Evolutionary conservation across 2,888 invertebrate species (phyloP).

Genomic region (Eustalomyia histrio): DNA sequence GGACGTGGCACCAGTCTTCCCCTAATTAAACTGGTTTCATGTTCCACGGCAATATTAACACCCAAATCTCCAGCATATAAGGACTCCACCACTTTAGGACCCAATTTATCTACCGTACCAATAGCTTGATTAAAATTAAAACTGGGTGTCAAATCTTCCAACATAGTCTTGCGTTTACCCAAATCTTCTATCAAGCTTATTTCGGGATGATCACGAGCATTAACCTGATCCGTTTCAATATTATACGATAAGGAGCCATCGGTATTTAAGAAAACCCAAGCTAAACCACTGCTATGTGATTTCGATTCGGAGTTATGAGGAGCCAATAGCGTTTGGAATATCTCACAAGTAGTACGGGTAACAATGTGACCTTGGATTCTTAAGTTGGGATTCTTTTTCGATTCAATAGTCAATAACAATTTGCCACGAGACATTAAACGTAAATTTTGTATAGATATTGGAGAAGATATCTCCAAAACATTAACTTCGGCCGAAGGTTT

Average conservation of each 20-base stretch:
- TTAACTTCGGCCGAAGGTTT: slow-evolving; percentile 90
- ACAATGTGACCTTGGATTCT: slow-evolving; percentile 86
- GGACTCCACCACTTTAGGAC: slow-evolving; percentile 90
- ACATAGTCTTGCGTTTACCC: slow-evolving; percentile 85
- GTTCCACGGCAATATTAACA: slow-evolving; percentile 86
- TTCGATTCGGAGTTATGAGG: slow-evolving; percentile 80
- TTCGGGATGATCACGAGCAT: slow-evolving; percentile 82
- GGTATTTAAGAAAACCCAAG: slow-evolving; percentile 88
- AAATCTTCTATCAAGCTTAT: slow-evolving; percentile 87
- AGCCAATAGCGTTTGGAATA: slow-evolving; percentile 87
- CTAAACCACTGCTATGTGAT: slow-evolving; percentile 84
- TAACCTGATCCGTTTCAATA: slow-evolving; percentile 85
- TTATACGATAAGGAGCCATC: slow-evolving; percentile 89
- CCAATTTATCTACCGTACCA: slow-evolving; percentile 88
- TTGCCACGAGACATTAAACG: slow-evolving; percentile 89
- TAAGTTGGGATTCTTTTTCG: slow-evolving; percentile 84
- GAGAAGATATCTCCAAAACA: slow-evolving; percentile 88
- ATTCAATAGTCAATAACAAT: slow-evolving; percentile 85
- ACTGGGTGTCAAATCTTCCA: slow-evolving; percentile 86
- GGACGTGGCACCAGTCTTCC: slow-evolving; percentile 85
- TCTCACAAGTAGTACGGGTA: slow-evolving; percentile 88
- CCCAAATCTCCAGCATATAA: slow-evolving; percentile 90
- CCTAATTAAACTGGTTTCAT: slow-evolving; percentile 82
- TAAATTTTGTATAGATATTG: slow-evolving; percentile 87
- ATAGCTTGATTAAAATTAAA: slow-evolving; percentile 83